Evolutionary conservation across 2,797 vertebrate genomes (phyloP).

Genomic region (Enteromius anoplus): DNA sequence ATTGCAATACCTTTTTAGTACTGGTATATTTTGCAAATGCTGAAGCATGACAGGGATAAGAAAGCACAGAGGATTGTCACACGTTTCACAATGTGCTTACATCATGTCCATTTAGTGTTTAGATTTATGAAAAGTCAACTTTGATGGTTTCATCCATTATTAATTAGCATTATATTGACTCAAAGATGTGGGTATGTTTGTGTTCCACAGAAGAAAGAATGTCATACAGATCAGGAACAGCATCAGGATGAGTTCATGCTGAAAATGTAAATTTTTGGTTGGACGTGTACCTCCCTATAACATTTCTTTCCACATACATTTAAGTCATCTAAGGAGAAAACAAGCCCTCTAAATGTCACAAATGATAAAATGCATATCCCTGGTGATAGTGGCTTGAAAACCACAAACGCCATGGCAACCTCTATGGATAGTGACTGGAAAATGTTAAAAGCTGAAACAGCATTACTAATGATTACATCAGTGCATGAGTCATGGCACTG

Average conservation of each 20-base stretch:
- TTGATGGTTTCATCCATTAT: not conserved
- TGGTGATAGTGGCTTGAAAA: slow-evolving; percentile 70
- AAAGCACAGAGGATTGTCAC: not conserved
- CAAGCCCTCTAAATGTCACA: slow-evolving; percentile 60
- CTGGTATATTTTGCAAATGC: not conserved
- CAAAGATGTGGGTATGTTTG: not conserved
- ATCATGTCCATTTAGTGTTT: not conserved
- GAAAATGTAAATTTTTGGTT: slow-evolving; percentile 5
- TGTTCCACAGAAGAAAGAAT: not conserved
- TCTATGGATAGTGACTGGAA: slow-evolving; percentile 67
- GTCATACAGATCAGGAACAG: not conserved
- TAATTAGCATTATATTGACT: not conserved
- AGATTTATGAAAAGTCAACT: not conserved
- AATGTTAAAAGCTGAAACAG: slow-evolving; percentile 65
- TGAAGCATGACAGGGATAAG: not conserved
- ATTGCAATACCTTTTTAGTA: not conserved
- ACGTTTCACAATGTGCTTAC: not conserved
- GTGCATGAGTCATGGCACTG: slow-evolving; percentile 73
- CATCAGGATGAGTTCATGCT: too few relatives aligned
- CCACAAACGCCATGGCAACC: slow-evolving; percentile 71
- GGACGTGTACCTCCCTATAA: not conserved
- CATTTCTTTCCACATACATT: slow-evolving; percentile 25
- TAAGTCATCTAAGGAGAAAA: slow-evolving; percentile 61
- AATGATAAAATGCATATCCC: slow-evolving; percentile 71
- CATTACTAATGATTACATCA: slow-evolving; percentile 72